Percentiles rank a stretch among this genome's conserved stretches.
Evolutionary conservation across 2,797 vertebrate species (phyloP).

Genomic region (Micromesistius poutassou): DNA sequence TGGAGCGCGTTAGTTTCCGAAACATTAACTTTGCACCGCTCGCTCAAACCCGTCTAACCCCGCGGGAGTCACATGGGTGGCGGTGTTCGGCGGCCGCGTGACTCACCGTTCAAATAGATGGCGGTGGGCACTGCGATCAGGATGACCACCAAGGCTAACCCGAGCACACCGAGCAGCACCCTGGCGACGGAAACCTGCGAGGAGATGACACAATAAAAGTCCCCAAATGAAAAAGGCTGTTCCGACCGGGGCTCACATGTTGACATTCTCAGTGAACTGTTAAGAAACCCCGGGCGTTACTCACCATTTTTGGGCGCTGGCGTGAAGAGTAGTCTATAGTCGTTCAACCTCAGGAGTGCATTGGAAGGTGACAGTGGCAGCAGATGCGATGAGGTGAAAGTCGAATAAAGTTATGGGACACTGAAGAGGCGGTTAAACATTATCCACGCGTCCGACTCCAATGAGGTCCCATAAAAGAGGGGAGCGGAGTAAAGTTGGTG

Average conservation of each 20-base stretch:
- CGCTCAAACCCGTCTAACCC: no score
- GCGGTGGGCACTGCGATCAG: constrained; percentile 74
- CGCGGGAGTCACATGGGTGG: neutral
- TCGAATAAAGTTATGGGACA: no score
- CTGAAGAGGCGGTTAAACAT: constrained; percentile 65
- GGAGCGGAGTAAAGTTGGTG: constrained; percentile 66
- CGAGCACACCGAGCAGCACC: constrained; percentile 64
- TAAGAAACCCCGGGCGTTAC: no score
- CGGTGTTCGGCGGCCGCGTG: neutral
- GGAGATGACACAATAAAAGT: neutral
- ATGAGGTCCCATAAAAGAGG: constrained; percentile 57
- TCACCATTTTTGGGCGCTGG: no score
- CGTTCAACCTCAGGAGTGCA: neutral
- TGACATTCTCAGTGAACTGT: no score
- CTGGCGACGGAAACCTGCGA: constrained; percentile 61
- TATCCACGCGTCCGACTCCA: constrained; percentile 61
- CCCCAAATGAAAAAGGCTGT: neutral
- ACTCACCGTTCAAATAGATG: constrained; percentile 66
- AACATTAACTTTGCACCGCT: no score
- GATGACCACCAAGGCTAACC: constrained; percentile 54
- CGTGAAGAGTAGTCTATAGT: no score
- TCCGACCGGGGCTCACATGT: no score
- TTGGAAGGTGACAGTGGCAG: neutral
- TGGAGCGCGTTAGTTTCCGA: no score
- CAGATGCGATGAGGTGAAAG: neutral